Evolutionary conservation across 2,888 invertebrate genomes (phyloP).

Genomic region (Conistra vaccinii): DNA sequence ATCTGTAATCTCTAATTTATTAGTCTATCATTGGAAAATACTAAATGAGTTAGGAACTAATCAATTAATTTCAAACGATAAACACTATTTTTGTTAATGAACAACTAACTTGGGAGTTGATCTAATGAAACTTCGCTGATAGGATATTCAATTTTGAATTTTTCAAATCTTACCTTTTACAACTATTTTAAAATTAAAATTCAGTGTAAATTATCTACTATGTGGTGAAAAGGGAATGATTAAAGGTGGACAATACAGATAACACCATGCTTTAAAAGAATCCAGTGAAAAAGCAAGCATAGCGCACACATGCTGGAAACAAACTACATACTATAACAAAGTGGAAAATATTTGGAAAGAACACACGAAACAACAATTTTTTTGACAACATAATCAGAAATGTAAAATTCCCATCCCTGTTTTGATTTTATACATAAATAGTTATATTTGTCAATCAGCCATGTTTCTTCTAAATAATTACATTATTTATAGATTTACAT

Average conservation of each 20-base stretch:
- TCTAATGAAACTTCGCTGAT: slow-evolving; percentile 26
- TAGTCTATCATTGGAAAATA: background rate
- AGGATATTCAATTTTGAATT: background rate
- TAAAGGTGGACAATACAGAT: slow-evolving; percentile 45
- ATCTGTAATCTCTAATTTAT: background rate
- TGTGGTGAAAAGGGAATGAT: slow-evolving; percentile 54
- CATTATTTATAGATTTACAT: slow-evolving; percentile 22
- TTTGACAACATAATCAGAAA: slow-evolving; percentile 14
- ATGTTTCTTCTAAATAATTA: slow-evolving; percentile 18
- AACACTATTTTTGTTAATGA: background rate
- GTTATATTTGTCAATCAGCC: background rate
- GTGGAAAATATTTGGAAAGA: slow-evolving; percentile 31
- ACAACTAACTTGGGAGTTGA: slow-evolving; percentile 12
- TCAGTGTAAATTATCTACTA: slow-evolving; percentile 31
- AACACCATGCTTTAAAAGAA: slow-evolving; percentile 64
- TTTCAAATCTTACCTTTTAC: slow-evolving; percentile 46
- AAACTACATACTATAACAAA: slow-evolving; percentile 42
- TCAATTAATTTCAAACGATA: background rate
- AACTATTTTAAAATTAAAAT: background rate
- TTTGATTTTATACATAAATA: slow-evolving; percentile 50
- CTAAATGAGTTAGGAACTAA: background rate
- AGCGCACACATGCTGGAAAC: slow-evolving; percentile 69
- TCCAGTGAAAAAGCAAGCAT: slow-evolving; percentile 70
- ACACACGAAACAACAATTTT: slow-evolving; percentile 22
- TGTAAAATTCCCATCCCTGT: slow-evolving; percentile 21